Evolutionary conservation across 1,140 invertebrate genomes (phyloP).

Genomic region (Aphelinus certus): DNA sequence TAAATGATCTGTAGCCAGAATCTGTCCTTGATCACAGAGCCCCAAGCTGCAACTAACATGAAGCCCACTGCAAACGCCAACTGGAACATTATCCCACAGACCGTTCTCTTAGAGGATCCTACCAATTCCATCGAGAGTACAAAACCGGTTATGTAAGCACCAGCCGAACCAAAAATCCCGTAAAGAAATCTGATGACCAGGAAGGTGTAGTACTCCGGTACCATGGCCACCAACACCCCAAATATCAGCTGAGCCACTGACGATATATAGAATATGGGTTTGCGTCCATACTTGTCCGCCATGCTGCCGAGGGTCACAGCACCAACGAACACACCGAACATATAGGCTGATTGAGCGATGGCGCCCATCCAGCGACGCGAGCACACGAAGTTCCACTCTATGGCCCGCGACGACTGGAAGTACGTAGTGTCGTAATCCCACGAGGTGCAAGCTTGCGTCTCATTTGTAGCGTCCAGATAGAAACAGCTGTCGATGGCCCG

Average conservation of each 20-base stretch:
- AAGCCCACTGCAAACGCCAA: constrained; percentile 83
- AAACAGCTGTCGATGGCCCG: constrained; percentile 71
- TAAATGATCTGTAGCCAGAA: constrained; percentile 81
- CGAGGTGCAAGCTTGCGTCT: constrained; percentile 66
- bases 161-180: constrained; percentile 84
- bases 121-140: constrained; percentile 90
- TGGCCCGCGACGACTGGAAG: constrained; percentile 75
- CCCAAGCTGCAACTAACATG: constrained; percentile 84
- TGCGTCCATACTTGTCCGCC: constrained; percentile 87
- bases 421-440: constrained; percentile 79
- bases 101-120: constrained; percentile 80
- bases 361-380: constrained; percentile 82
- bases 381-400: constrained; percentile 89
- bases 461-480: constrained; percentile 60
- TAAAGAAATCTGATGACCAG: constrained; percentile 76
- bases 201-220: constrained; percentile 79
- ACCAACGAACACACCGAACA: constrained; percentile 90
- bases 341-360: constrained; percentile 81
- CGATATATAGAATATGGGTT: constrained; percentile 81
- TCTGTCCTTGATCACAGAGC: constrained; percentile 79
- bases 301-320: constrained; percentile 85
- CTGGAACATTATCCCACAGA: constrained; percentile 84
- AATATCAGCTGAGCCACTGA: constrained; percentile 76
- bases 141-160: constrained; percentile 85
- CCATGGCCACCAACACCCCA: constrained; percentile 78